Evolutionary conservation across 2,113 vertebrate genomes (phyloP), one percentile per base, ranked within the genome.

Genomic region (Triplophysa siluroides): DNA sequence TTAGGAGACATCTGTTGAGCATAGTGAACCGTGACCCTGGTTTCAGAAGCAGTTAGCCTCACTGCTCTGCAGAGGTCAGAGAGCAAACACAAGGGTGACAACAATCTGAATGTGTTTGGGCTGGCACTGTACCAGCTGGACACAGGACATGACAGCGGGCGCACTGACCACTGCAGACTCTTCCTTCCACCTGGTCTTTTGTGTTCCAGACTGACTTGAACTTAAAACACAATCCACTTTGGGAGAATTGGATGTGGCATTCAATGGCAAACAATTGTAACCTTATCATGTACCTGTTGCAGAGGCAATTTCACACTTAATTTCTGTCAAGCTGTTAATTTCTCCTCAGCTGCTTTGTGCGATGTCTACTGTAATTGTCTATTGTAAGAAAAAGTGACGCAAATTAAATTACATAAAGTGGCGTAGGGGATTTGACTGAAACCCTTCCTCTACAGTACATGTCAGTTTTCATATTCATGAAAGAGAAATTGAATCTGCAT

Each of bases 281-380:
- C 76, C 76, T 81, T 84, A 70, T 75, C 79, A 69, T 79, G 70
- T 81, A 70, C 64, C 79, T 76, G 23, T 43, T 65, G 72, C 83
- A 71, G 66, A 66, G 76, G 71, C 70, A 84, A 79, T 84, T 82
- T 84, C 76, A 82, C 78, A 82, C 71, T 82, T 76, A 84, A 82
- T 79, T 84, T 56, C 71, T 76, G 76, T 81, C 79, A 81, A 84
- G 76, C 70, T 79, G 79, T 67, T 76, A 76, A 81, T 76, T 79
- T 84, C 52, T 70, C 76, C 54, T 41, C 52, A 66, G 68, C 70
- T 69, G 76, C 64, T 81, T 84, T 84, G 83, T 75, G 33, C 63
- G 58, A 70, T 41, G 70, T 81, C 56, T 78, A 41, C 54, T 63
- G 38, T 84, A 76, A 84, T 81, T 75, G 76, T 79, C 76, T 81